These are phyloP conservation scores for Leptopilina boulardi DNA, from an alignment of 1,140 invertebrate species.

Conservation along the genomic window DNA sequence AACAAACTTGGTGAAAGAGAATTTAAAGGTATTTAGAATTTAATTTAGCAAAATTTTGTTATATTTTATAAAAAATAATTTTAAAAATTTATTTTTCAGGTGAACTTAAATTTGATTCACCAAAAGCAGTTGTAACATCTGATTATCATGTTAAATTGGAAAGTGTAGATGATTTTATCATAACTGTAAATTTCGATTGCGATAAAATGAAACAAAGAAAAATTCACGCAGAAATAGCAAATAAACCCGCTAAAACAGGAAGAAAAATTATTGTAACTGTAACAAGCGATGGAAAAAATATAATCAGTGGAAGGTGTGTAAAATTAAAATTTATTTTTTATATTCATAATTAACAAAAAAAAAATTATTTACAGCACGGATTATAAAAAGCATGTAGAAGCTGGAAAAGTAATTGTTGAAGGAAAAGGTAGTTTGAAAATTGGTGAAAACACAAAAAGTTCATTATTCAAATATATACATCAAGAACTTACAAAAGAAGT, in stretches of 20 bases:
- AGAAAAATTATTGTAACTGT: constrained; percentile 80
- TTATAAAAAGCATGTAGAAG: constrained; percentile 83
- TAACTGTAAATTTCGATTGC: constrained; percentile 81
- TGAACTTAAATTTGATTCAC: constrained; percentile 49
- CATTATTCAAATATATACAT: constrained; percentile 83
- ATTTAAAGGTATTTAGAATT: constrained; percentile 70
- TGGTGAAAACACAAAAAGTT: constrained; percentile 80
- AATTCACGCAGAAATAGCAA: constrained; percentile 80
- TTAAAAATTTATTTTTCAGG: constrained; percentile 13
- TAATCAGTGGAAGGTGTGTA: constrained; percentile 82
- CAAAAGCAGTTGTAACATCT: constrained; percentile 67
- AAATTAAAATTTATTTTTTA: constrained; percentile 34
- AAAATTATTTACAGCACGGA: constrained; percentile 74
- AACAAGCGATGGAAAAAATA: constrained; percentile 80
- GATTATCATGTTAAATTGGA: constrained; percentile 78
- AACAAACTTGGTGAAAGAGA: constrained; percentile 77
- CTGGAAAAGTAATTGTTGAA: constrained; percentile 82
- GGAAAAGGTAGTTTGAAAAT: constrained; percentile 82
- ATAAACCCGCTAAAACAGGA: constrained; percentile 78
- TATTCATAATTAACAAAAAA: constrained; percentile 29
- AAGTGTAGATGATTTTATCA: constrained; percentile 80
- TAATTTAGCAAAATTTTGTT: background rate
- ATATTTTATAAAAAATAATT: background rate
- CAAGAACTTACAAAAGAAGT: constrained; percentile 78
- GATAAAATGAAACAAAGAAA: constrained; percentile 81